Percentiles rank a stretch among this genome's conserved stretches.
Conservation (phyloP, 2,888 invertebrate species). For the Marronus borbonicus region DNA sequence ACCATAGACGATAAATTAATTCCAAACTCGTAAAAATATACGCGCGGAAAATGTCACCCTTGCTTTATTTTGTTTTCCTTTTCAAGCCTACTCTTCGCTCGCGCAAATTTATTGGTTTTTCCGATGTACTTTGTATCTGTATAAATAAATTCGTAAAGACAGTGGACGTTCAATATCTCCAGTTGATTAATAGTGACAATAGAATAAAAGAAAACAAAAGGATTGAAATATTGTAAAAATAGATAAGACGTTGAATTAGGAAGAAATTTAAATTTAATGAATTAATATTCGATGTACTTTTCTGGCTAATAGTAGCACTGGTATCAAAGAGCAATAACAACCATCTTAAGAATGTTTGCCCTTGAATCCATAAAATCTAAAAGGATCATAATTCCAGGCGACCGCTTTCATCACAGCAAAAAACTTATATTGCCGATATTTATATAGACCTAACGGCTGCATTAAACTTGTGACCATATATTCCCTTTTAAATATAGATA, state of each 20-base stretch:
- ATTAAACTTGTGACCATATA: not conserved
- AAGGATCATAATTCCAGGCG: too few species aligned
- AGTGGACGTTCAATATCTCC: too few species aligned
- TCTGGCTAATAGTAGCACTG: too few species aligned
- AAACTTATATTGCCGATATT: conserved; percentile 8
- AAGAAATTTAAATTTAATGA: too few species aligned
- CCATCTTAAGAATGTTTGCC: too few species aligned
- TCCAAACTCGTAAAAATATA: not conserved
- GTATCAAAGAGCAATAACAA: too few species aligned
- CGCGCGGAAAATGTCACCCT: not conserved
- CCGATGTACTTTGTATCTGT: not conserved
- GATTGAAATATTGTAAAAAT: too few species aligned
- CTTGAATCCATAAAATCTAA: too few species aligned
- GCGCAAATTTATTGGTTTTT: not conserved
- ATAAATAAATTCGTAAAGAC: not conserved
- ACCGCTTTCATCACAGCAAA: not conserved
- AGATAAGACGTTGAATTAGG: too few species aligned
- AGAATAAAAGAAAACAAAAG: too few species aligned
- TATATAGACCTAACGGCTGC: not conserved
- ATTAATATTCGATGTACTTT: too few species aligned
- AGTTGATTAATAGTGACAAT: too few species aligned
- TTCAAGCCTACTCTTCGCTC: not conserved
- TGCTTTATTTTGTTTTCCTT: not conserved
- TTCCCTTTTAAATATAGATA: conserved; percentile 11
- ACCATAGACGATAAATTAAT: not conserved